phyloP scores from a whole-genome alignment of 2,888 invertebrate species.

The Pseudococcus viburni region DNA sequence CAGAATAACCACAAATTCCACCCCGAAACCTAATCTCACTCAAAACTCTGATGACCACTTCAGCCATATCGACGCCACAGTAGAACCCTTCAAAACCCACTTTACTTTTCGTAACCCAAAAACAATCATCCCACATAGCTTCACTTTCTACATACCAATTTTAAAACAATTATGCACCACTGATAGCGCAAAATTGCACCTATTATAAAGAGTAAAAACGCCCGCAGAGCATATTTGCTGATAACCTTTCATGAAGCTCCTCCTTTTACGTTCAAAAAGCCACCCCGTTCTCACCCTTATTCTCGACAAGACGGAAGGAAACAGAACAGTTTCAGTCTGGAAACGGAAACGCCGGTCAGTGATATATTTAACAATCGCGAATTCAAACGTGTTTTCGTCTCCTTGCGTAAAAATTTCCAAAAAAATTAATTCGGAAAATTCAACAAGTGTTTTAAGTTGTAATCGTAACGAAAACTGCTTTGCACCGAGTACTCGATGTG shows the following conservation, averaged over 20 bases:
- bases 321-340: conserved; percentile 58
- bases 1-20: neutral
- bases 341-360: conserved; percentile 64
- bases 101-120: neutral
- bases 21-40: neutral
- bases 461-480: conserved; percentile 43
- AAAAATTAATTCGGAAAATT: conserved; percentile 57
- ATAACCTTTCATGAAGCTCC: conserved; percentile 59
- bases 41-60: neutral
- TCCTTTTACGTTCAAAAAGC: conserved; percentile 50
- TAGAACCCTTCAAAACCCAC: neutral
- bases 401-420: conserved; percentile 13
- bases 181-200: conserved; percentile 43
- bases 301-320: conserved; percentile 60
- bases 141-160: conserved; percentile 3
- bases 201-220: conserved; percentile 39
- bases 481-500: neutral
- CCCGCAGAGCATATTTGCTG: conserved; percentile 40
- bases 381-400: conserved; percentile 39
- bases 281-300: conserved; percentile 18
- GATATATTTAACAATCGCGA: conserved; percentile 56
- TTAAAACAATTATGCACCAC: conserved; percentile 31
- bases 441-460: conserved; percentile 58
- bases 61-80: neutral
- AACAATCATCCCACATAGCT: conserved; percentile 25